These are phyloP conservation scores for Taxidea taxus DNA, from an alignment of 2,113 vertebrate genomes.

Conservation along the genomic window DNA sequence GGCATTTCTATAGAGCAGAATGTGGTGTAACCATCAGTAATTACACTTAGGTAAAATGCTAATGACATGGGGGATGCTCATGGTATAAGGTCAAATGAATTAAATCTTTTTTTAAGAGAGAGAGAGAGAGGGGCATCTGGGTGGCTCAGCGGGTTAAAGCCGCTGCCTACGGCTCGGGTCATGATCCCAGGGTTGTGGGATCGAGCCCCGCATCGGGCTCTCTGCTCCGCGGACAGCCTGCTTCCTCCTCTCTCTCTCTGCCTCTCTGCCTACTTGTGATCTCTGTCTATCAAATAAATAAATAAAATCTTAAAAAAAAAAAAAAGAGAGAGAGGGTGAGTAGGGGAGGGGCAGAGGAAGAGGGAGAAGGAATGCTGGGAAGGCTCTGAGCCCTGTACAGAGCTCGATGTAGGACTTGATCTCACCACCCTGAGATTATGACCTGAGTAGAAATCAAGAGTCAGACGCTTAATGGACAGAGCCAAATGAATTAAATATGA, in stretches of 20 bases:
- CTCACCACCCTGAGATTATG: background rate
- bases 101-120: background rate
- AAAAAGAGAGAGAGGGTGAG: background rate
- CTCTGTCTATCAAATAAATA: no score
- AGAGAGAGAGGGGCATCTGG: no score
- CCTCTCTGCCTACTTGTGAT: no score
- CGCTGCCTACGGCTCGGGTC: no score
- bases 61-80: background rate
- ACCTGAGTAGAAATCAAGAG: background rate
- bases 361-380: background rate
- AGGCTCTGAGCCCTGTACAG: background rate
- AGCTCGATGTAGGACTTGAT: background rate
- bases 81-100: conserved; percentile 3
- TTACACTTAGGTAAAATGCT: conserved; percentile 20
- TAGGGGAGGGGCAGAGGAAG: background rate
- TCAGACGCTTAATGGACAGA: background rate
- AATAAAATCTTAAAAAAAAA: no score
- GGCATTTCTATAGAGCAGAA: conserved; percentile 1
- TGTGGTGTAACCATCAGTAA: conserved; percentile 26
- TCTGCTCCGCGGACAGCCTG: no score
- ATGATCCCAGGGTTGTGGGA: no score
- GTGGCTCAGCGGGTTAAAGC: no score
- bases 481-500: background rate
- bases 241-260: no score
- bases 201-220: no score